A percentile compares a stretch with the other conserved stretches of the same genome.
Conservation (phyloP, 2,113 vertebrate genomes). For the Indicator indicator region DNA sequence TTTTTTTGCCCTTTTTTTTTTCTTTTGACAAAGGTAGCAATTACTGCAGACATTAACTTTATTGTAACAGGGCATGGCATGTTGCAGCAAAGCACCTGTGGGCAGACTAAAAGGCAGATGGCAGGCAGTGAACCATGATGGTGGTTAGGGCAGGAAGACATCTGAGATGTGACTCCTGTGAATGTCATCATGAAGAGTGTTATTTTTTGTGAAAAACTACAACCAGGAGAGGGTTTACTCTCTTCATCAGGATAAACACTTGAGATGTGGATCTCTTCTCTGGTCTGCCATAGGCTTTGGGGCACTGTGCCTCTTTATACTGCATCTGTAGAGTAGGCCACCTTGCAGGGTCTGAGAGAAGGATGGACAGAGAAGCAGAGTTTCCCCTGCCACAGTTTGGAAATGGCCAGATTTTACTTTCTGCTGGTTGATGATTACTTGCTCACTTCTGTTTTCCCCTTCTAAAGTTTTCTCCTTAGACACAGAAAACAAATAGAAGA, state of each 20-base stretch:
- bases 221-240: neutral
- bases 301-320: neutral
- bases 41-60: neutral
- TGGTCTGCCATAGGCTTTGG: neutral
- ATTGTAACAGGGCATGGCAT: neutral
- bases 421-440: neutral
- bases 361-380: neutral
- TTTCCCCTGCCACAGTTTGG: neutral
- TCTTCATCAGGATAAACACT: accelerated
- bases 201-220: neutral
- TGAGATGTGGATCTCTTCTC: neutral
- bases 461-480: neutral
- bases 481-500: neutral
- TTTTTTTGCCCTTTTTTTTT: neutral
- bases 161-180: neutral
- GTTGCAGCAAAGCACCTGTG: neutral
- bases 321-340: neutral
- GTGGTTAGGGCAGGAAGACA: neutral
- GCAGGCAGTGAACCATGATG: neutral
- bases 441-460: neutral
- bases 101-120: neutral
- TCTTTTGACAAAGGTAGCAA: neutral
- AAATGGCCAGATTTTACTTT: neutral
- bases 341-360: accelerated
- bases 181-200: neutral